Conservation (phyloP, 2,888 invertebrate species). For the Pegoplata infirma region DNA sequence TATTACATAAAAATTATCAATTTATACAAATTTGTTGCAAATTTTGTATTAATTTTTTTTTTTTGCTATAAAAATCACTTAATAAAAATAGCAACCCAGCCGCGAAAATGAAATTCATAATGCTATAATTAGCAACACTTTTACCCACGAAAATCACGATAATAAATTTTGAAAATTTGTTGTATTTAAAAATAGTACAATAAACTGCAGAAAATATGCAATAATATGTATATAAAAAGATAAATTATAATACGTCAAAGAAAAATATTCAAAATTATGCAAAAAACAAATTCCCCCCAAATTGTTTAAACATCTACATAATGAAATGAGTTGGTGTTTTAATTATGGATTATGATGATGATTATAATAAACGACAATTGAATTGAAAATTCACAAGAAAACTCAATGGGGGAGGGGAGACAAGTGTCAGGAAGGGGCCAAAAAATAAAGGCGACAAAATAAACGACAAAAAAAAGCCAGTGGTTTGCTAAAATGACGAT, state of each 20-base stretch:
- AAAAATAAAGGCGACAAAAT: background rate
- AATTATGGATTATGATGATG: slow-evolving; percentile 61
- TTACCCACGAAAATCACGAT: slow-evolving; percentile 5
- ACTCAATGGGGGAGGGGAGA: background rate
- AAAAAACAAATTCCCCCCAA: background rate
- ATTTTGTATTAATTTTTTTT: background rate
- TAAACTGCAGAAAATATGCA: background rate
- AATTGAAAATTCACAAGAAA: slow-evolving; percentile 21
- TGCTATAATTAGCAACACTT: slow-evolving; percentile 14
- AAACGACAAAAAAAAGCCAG: slow-evolving; percentile 1
- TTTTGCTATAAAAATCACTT: slow-evolving; percentile 2
- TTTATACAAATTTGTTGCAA: slow-evolving; percentile 5
- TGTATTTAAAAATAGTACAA: slow-evolving; percentile 5
- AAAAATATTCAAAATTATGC: background rate
- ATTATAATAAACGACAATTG: slow-evolving; percentile 38
- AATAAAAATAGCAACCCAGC: background rate
- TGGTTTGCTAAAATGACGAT: slow-evolving; percentile 5
- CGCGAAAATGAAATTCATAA: slow-evolving; percentile 6
- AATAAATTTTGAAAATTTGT: slow-evolving; percentile 1
- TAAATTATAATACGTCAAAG: background rate
- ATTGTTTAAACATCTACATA: background rate
- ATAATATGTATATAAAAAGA: background rate
- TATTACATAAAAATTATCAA: background rate
- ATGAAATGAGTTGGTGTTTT: slow-evolving; percentile 56
- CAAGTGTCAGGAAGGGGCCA: background rate